A percentile compares a stretch with the other conserved stretches of the same genome.
Evolutionary conservation across 2,113 vertebrate genomes (phyloP).

Genomic region (Eptesicus fuscus): DNA sequence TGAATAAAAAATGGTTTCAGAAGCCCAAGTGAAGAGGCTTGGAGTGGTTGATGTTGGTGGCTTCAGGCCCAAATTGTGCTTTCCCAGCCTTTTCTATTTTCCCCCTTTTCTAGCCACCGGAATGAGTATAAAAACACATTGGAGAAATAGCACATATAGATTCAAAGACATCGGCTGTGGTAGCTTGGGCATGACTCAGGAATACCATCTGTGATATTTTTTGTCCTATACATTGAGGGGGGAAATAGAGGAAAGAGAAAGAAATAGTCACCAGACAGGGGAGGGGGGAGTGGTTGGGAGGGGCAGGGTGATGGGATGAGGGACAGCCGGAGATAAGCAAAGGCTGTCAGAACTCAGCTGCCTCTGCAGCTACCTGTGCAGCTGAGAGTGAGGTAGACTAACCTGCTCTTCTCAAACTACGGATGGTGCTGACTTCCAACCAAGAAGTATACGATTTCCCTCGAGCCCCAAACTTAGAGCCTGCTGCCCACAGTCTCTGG

Average conservation of each 20-base stretch:
- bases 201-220: not conserved
- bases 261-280: not conserved
- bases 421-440: not conserved
- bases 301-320: not conserved
- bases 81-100: not conserved
- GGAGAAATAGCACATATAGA: not conserved
- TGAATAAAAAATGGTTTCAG: not conserved
- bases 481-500: too few relatives aligned
- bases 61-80: not conserved
- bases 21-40: not conserved
- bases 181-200: not conserved
- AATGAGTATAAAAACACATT: not conserved
- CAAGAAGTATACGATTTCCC: not conserved
- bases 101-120: not conserved
- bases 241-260: not conserved
- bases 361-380: accelerated
- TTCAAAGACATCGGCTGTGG: not conserved
- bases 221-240: not conserved
- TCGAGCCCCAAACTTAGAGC: accelerated
- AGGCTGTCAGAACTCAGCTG: not conserved
- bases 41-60: not conserved
- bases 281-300: accelerated
- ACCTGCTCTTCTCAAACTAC: not conserved
- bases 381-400: not conserved
- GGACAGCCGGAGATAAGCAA: not conserved